phyloP scores from a whole-genome alignment of 2,113 vertebrate genomes.

The Epinephelus fuscoguttatus region DNA sequence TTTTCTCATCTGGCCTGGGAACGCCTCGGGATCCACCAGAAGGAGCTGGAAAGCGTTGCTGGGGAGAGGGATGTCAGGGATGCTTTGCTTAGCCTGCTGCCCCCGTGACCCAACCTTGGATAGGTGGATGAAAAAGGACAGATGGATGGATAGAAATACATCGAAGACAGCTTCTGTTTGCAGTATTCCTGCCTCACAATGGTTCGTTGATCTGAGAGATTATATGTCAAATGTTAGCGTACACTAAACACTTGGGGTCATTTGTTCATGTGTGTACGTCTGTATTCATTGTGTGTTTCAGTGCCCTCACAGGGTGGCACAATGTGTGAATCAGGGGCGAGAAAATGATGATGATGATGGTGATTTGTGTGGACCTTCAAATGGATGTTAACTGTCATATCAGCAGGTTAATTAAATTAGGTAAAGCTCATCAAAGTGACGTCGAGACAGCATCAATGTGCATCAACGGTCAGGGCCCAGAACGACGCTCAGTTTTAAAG shows the following conservation, averaged over 20 bases:
- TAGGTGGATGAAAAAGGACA: too few relatives aligned
- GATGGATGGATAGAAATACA: too few relatives aligned
- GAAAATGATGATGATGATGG: slow-evolving; percentile 2
- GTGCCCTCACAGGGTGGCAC: slow-evolving; percentile 15
- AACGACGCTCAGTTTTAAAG: background rate
- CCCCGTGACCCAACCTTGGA: too few relatives aligned
- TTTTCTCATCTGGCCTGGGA: too few relatives aligned
- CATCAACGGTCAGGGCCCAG: background rate
- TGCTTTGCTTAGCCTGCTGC: too few relatives aligned
- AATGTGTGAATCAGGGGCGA: background rate
- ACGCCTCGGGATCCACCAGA: too few relatives aligned
- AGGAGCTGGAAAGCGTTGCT: too few relatives aligned
- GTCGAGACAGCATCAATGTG: background rate
- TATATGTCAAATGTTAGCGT: too few relatives aligned
- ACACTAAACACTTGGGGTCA: background rate
- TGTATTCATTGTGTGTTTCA: background rate
- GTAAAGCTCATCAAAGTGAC: background rate
- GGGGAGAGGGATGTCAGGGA: too few relatives aligned
- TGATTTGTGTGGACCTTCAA: background rate
- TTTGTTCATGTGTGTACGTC: slow-evolving; percentile 20
- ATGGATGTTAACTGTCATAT: background rate
- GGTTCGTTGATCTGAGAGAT: too few relatives aligned
- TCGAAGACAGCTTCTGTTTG: too few relatives aligned
- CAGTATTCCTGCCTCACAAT: too few relatives aligned
- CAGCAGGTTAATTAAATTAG: background rate